phyloP scores from a whole-genome alignment of 2,888 invertebrate species.

The Anticlea derivata region DNA sequence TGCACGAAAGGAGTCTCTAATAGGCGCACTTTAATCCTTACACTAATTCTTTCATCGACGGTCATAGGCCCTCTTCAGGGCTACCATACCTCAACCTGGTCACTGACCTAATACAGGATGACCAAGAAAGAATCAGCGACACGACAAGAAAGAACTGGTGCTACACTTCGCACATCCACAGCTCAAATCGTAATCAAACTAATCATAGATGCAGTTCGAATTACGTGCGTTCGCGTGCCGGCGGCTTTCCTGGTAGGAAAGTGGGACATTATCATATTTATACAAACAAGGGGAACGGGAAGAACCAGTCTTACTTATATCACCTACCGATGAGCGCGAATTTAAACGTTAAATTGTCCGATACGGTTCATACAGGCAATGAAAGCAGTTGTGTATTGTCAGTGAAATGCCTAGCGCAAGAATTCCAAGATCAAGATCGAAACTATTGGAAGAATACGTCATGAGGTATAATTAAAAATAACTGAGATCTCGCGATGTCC shows the following conservation, averaged over 20 bases:
- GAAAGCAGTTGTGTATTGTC: neutral
- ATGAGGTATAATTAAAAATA: too few species aligned
- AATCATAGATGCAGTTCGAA: slow-evolving; percentile 55
- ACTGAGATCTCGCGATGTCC: too few species aligned
- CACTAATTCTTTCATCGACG: too few species aligned
- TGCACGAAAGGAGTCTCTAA: too few species aligned
- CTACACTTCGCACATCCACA: slow-evolving; percentile 34
- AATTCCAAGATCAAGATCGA: too few species aligned
- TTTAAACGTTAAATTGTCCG: slow-evolving; percentile 15
- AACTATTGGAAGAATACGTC: too few species aligned
- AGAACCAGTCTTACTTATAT: slow-evolving; percentile 34
- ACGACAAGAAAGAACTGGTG: too few species aligned
- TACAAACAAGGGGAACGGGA: slow-evolving; percentile 47
- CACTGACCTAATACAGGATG: too few species aligned
- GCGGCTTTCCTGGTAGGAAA: slow-evolving; percentile 69
- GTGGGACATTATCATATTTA: slow-evolving; percentile 73
- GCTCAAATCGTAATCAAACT: slow-evolving; percentile 43
- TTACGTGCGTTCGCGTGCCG: slow-evolving; percentile 55
- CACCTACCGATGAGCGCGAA: slow-evolving; percentile 20
- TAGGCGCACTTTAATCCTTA: too few species aligned
- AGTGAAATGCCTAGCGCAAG: neutral
- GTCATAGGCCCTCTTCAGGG: too few species aligned
- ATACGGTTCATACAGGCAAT: neutral
- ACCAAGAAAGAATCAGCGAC: too few species aligned
- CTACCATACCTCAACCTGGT: too few species aligned